Base-by-base conservation (phyloP, 2,797 vertebrate genomes). In the Epinephelus coioides region DNA sequence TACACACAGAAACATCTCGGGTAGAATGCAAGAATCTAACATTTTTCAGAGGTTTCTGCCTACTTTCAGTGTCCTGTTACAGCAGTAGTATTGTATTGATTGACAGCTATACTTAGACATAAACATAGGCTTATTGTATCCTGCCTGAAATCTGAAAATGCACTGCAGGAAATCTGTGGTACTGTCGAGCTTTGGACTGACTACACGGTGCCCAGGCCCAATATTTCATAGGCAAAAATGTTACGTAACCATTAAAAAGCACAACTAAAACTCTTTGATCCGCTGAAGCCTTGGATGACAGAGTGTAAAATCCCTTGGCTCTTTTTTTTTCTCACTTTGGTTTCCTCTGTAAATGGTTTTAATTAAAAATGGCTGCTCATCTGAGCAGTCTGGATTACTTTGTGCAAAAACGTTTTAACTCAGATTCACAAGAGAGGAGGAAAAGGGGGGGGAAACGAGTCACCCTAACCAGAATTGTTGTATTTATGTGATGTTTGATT, bases 261-360 rank as follows among this genome's bases (percentile, higher is more conserved):
- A 88, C 81, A 84, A 83, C 81, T 84, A 86, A 90, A 92, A 92
- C 76, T 72, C 83, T 92, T 89, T 91, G 88, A 91, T 91, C 82
- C 68, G 53, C 84, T 53, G 81, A 90, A 90, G 88, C 83, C 82
- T 90, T 83, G 81, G 85, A 87, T 88, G 89, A 91, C 85, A 82
- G 81, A 84, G 87, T 88, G 84, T 81, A 88, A 92, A 92, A 90
- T 92, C 85, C 90, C 85, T 71, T 63, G 73, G 88, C 84, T 86
- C 78, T 80, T 83, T 87, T 85, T 85, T 85, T 86, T 76, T 84
- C 85, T 81, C 84, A 83, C 78, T 87, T 90, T 89, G 78, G 83
- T 90, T 93, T 91, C 78, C 81, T 87, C 87, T 87, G 80, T 87
- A 92, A 94, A 90, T 90, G 89, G 84, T 92, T 94, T 94, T 94